Evolutionary conservation across 2,888 invertebrate genomes (phyloP).

Genomic region (Hypolimnas misippus): DNA sequence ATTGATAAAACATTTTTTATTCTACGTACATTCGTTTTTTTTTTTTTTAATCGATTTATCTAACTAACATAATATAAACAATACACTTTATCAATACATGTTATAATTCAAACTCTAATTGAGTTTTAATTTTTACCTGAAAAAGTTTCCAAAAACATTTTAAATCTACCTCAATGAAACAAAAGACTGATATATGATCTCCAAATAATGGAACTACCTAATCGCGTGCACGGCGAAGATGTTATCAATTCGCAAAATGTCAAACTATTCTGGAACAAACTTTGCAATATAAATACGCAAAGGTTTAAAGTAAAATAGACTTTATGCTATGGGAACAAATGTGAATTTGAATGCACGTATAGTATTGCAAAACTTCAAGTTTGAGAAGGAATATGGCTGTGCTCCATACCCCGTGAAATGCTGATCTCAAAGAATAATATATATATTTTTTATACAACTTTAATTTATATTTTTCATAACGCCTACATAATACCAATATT

Average conservation of each 20-base stretch:
- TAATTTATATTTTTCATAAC: too few species aligned
- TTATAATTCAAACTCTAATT: too few species aligned
- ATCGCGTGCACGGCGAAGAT: constrained; percentile 44
- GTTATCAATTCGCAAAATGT: constrained; percentile 47
- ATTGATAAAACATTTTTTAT: too few species aligned
- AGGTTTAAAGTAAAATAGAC: constrained; percentile 18
- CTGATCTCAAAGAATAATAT: constrained; percentile 39
- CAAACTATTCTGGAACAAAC: constrained; percentile 41
- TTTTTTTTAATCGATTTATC: too few species aligned
- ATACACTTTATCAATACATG: too few species aligned
- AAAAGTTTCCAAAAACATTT: background rate
- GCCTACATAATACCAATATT: too few species aligned
- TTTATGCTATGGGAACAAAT: constrained; percentile 24
- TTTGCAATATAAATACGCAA: constrained; percentile 16
- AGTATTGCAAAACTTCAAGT: constrained; percentile 35
- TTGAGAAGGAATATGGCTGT: constrained; percentile 45
- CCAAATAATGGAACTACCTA: constrained; percentile 38
- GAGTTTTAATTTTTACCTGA: too few species aligned
- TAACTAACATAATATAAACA: too few species aligned
- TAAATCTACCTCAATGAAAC: constrained; percentile 11
- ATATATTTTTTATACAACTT: too few species aligned
- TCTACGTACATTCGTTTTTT: too few species aligned
- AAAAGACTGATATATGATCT: constrained; percentile 34
- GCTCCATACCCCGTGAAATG: constrained; percentile 43
- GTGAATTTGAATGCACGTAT: constrained; percentile 3